phyloP scores from a whole-genome alignment of 2,888 invertebrate genomes.

The Pristionchus arcanus region DNA sequence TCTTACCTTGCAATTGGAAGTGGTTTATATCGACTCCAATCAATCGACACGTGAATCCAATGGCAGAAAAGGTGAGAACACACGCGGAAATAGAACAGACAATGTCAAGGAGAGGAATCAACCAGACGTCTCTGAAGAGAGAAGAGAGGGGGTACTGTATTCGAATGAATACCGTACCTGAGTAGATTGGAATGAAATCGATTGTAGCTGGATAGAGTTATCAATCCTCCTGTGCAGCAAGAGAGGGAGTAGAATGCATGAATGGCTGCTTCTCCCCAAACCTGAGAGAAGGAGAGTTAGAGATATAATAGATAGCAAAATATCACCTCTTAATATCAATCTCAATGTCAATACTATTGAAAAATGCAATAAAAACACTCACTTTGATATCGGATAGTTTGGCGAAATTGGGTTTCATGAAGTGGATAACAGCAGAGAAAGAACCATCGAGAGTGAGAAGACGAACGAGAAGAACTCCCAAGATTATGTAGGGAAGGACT shows the following conservation, averaged over 20 bases:
- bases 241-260: slow-evolving; percentile 92
- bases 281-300: slow-evolving; percentile 80
- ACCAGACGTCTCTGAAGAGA: slow-evolving; percentile 85
- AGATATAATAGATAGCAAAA: not conserved
- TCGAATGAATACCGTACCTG: slow-evolving; percentile 82
- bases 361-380: slow-evolving; percentile 64
- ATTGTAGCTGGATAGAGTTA: slow-evolving; percentile 90
- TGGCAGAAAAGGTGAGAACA: slow-evolving; percentile 88
- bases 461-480: slow-evolving; percentile 86
- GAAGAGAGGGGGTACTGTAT: not conserved
- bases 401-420: slow-evolving; percentile 84
- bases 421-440: slow-evolving; percentile 87
- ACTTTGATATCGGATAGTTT: slow-evolving; percentile 84
- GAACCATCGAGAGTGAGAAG: slow-evolving; percentile 89
- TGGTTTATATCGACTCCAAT: slow-evolving; percentile 83
- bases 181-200: slow-evolving; percentile 90
- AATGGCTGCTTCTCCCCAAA: slow-evolving; percentile 90
- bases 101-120: slow-evolving; percentile 88
- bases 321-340: not conserved
- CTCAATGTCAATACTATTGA: not conserved
- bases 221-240: slow-evolving; percentile 91
- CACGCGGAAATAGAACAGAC: slow-evolving; percentile 89
- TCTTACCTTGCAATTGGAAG: slow-evolving; percentile 76
- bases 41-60: slow-evolving; percentile 89
- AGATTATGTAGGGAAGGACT: slow-evolving; percentile 81